Percentiles rank a stretch among this genome's conserved stretches.
These are phyloP conservation scores for Cryptus viduatorius DNA, from an alignment of 2,888 invertebrate genomes.

Conservation along the genomic window DNA sequence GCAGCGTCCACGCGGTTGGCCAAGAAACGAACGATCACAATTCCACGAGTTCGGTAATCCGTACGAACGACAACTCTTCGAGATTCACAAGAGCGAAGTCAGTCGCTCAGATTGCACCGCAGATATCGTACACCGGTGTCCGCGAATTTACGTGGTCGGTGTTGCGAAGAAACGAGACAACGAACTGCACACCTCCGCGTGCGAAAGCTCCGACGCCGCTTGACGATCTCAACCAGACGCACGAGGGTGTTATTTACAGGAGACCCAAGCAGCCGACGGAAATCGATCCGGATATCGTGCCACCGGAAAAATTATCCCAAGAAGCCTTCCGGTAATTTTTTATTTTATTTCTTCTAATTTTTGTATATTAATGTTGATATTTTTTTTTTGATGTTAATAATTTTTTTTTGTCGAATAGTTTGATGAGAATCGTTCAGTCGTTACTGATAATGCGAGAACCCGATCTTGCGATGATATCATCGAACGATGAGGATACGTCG, in stretches of 20 bases:
- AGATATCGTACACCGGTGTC: constrained; percentile 82
- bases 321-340: constrained; percentile 87
- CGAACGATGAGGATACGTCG: constrained; percentile 65
- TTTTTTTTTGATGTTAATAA: neutral
- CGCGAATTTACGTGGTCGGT: constrained; percentile 88
- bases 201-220: constrained; percentile 65
- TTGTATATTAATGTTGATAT: neutral
- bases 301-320: constrained; percentile 88
- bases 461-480: constrained; percentile 85
- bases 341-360: neutral
- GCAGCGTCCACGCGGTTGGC: constrained; percentile 86
- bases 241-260: constrained; percentile 77
- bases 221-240: constrained; percentile 74
- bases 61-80: constrained; percentile 63
- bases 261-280: constrained; percentile 81
- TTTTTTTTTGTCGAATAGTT: neutral
- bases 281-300: constrained; percentile 85
- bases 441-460: constrained; percentile 88
- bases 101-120: constrained; percentile 84
- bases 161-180: constrained; percentile 79
- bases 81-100: constrained; percentile 84
- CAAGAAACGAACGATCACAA: constrained; percentile 59
- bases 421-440: constrained; percentile 88
- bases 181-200: constrained; percentile 74
- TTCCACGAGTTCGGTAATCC: constrained; percentile 18